Evolutionary conservation across 92 coral and sea anemone genomes (phyloP).

Genomic region (Umimayanthus chanpuru): DNA sequence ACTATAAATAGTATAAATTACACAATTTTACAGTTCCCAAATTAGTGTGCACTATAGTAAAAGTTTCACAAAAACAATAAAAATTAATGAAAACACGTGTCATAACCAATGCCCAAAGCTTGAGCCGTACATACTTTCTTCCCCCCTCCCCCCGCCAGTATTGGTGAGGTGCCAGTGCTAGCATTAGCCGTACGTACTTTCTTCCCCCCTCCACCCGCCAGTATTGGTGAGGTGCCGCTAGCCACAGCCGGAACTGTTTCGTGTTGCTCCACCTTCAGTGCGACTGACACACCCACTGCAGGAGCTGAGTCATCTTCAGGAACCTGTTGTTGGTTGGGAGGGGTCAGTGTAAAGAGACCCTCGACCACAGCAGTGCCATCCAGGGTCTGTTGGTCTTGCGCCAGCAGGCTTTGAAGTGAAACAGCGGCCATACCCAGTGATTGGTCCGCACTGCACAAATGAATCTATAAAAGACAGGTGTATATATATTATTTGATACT

Average conservation of each 20-base stretch:
- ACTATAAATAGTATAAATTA: no score
- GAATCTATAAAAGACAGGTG: slow-evolving; percentile 58
- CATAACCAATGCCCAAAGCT: background rate
- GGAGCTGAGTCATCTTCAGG: slow-evolving; percentile 68
- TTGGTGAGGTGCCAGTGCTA: slow-evolving; percentile 37
- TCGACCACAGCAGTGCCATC: slow-evolving; percentile 75
- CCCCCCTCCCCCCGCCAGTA: slow-evolving; percentile 16
- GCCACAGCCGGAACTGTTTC: slow-evolving; percentile 43
- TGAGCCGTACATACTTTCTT: background rate
- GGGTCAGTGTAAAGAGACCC: slow-evolving; percentile 77
- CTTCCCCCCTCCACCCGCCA: slow-evolving; percentile 16
- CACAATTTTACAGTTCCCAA: no score
- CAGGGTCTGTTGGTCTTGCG: slow-evolving; percentile 57
- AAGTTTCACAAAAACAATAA: background rate
- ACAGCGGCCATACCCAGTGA: slow-evolving; percentile 82
- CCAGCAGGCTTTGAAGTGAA: slow-evolving; percentile 81
- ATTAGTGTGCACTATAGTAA: no score
- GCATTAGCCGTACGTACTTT: background rate
- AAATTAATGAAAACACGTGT: background rate
- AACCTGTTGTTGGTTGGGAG: slow-evolving; percentile 57
- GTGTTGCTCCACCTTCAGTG: slow-evolving; percentile 68
- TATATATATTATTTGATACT: no score
- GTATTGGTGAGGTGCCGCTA: slow-evolving; percentile 31
- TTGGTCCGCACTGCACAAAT: slow-evolving; percentile 90
- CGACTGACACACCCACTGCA: slow-evolving; percentile 90